Conservation (phyloP, 2,888 invertebrate genomes). For the Apeira syringaria region DNA sequence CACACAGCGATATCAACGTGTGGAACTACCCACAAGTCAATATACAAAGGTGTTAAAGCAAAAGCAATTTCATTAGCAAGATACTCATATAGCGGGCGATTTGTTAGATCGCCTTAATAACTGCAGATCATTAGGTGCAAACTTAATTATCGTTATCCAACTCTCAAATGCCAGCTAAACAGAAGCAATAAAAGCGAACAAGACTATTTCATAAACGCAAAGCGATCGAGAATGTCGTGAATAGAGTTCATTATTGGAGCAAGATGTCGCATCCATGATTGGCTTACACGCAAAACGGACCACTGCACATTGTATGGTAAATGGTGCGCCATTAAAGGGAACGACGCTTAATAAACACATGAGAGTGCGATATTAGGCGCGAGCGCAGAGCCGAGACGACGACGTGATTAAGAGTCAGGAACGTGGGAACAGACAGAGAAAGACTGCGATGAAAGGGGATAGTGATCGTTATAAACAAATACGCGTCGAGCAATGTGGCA, state of each 20-base stretch:
- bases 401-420: slow-evolving; percentile 67
- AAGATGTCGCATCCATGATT: slow-evolving; percentile 56
- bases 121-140: slow-evolving; percentile 26
- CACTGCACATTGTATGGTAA: slow-evolving; percentile 75
- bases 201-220: slow-evolving; percentile 22
- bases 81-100: slow-evolving; percentile 19
- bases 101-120: slow-evolving; percentile 19
- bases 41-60: slow-evolving; percentile 9
- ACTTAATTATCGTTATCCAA: slow-evolving; percentile 31
- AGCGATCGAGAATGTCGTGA: slow-evolving; percentile 37
- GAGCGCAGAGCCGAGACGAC: slow-evolving; percentile 55
- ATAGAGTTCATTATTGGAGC: slow-evolving; percentile 45
- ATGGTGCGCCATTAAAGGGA: slow-evolving; percentile 73
- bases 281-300: slow-evolving; percentile 64
- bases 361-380: slow-evolving; percentile 77
- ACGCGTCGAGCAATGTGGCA: slow-evolving; percentile 34
- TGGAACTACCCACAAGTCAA: slow-evolving; percentile 36
- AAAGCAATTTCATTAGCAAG: slow-evolving; percentile 21
- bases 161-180: slow-evolving; percentile 25
- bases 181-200: slow-evolving; percentile 22
- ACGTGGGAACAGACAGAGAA: slow-evolving; percentile 73
- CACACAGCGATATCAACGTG: slow-evolving; percentile 46
- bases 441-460: slow-evolving; percentile 56
- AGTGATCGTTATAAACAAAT: slow-evolving; percentile 46
- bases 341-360: slow-evolving; percentile 80